phyloP scores from a whole-genome alignment of 2,888 invertebrate genomes.

The Erynnis tages region DNA sequence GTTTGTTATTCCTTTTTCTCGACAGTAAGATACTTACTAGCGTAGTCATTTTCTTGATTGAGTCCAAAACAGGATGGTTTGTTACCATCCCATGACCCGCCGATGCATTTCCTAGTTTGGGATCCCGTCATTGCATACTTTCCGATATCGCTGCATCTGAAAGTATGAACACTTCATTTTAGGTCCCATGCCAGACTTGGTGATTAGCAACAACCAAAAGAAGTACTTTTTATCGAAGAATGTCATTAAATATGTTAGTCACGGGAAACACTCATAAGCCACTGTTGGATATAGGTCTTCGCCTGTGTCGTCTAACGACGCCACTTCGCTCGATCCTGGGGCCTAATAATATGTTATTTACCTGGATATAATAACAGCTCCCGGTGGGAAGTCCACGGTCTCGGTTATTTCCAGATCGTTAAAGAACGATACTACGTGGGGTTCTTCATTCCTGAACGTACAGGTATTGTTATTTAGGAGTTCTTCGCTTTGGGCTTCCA shows the following conservation, averaged over 20 bases:
- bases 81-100: conserved; percentile 90
- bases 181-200: too few species aligned
- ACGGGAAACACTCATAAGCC: too few species aligned
- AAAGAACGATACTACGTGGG: conserved; percentile 90
- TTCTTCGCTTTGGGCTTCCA: conserved; percentile 72
- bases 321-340: too few species aligned
- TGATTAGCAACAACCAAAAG: too few species aligned
- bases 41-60: conserved; percentile 93
- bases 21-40: conserved; percentile 81
- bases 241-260: too few species aligned
- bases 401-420: conserved; percentile 90
- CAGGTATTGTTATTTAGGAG: conserved; percentile 87
- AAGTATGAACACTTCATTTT: conserved; percentile 23
- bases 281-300: too few species aligned
- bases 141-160: conserved; percentile 91
- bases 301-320: too few species aligned
- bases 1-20: background rate
- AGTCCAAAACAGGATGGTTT: conserved; percentile 90
- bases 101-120: conserved; percentile 85
- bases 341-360: conserved; percentile 44
- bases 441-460: conserved; percentile 88
- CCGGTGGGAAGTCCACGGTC: conserved; percentile 89
- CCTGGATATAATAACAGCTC: conserved; percentile 85
- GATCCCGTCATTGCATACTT: conserved; percentile 92
- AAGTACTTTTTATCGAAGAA: too few species aligned